These are phyloP conservation scores for Punctoribates punctum DNA, from an alignment of 2,888 invertebrate genomes.

Conservation along the genomic window DNA sequence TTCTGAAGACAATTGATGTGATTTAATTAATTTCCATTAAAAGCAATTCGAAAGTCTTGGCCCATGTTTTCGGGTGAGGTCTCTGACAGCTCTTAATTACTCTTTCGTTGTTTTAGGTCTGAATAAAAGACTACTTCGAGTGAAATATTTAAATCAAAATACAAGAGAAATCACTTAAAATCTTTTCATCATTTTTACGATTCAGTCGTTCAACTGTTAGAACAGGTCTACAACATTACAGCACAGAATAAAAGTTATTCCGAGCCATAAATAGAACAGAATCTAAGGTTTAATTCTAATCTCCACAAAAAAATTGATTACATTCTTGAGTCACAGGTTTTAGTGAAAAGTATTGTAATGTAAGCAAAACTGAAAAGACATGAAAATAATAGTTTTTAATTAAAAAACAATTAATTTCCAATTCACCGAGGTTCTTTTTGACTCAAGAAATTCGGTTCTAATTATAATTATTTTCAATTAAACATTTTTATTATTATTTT, in stretches of 20 bases:
- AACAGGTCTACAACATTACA: too few relatives aligned
- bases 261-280: neutral
- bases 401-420: slow-evolving; percentile 1
- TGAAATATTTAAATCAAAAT: slow-evolving; percentile 3
- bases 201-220: neutral
- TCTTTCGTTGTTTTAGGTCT: neutral
- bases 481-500: too few relatives aligned
- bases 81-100: slow-evolving; percentile 15
- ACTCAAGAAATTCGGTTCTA: neutral
- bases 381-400: too few relatives aligned
- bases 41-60: neutral
- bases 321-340: too few relatives aligned
- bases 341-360: too few relatives aligned
- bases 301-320: too few relatives aligned
- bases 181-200: neutral
- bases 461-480: neutral
- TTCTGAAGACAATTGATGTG: slow-evolving; percentile 4
- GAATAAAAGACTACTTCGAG: neutral
- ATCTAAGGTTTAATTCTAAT: neutral
- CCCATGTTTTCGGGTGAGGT: neutral
- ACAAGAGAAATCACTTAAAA: slow-evolving; percentile 23
- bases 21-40: slow-evolving; percentile 19
- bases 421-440: neutral
- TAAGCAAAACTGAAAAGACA: too few relatives aligned
- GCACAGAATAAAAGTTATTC: too few relatives aligned